Conservation (phyloP, 1,140 invertebrate species). For the Globodera rostochiensis region DNA sequence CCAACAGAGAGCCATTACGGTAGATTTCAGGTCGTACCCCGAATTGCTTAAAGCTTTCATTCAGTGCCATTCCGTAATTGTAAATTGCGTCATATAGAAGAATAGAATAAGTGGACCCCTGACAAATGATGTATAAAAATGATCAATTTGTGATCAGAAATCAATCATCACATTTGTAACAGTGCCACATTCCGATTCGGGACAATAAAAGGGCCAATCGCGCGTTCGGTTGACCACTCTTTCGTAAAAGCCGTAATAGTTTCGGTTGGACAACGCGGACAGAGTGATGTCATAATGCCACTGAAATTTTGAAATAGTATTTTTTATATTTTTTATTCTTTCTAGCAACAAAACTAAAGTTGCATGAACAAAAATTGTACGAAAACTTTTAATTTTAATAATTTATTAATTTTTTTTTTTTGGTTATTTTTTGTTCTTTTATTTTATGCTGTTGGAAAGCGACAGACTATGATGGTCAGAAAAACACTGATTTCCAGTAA, state of each 20-base stretch:
- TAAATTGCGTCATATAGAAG: constrained; percentile 48
- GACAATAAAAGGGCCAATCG: constrained; percentile 50
- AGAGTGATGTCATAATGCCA: constrained; percentile 22
- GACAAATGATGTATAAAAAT: constrained; percentile 29
- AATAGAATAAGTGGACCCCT: constrained; percentile 41
- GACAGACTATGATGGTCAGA: too few relatives aligned
- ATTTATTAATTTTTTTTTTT: not conserved
- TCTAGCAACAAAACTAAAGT: too few relatives aligned
- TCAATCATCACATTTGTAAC: constrained; percentile 25
- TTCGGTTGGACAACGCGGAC: constrained; percentile 16
- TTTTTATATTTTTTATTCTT: too few relatives aligned
- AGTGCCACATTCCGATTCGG: constrained; percentile 31
- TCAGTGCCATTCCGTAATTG: constrained; percentile 39
- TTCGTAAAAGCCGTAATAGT: constrained; percentile 22
- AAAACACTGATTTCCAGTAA: too few relatives aligned
- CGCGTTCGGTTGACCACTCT: constrained; percentile 36
- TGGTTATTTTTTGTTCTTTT: not conserved
- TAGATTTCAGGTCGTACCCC: constrained; percentile 35
- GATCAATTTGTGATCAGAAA: constrained; percentile 25
- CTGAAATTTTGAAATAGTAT: too few relatives aligned
- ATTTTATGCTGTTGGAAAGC: too few relatives aligned
- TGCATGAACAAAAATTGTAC: too few relatives aligned
- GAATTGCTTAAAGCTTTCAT: constrained; percentile 39
- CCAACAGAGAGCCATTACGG: constrained; percentile 40
- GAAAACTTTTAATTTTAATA: not conserved